Evolutionary conservation across 2,113 vertebrate species (phyloP).

Genomic region (Brachyhypopomus gauderio): DNA sequence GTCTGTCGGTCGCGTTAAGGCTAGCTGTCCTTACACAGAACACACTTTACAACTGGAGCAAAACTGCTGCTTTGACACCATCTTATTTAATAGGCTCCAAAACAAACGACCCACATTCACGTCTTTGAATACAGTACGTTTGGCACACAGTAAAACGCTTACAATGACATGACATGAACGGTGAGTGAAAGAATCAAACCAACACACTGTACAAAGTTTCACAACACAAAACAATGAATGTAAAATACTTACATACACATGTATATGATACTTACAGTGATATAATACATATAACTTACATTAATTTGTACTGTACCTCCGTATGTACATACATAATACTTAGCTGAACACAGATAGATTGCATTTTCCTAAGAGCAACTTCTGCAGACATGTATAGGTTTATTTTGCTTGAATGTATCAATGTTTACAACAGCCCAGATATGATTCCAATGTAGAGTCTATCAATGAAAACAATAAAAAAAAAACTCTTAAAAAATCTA

Average conservation of each 20-base stretch:
- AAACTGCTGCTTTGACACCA: constrained; percentile 72
- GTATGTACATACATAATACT: constrained; percentile 72
- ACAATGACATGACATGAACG: constrained; percentile 82
- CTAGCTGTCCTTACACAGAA: too few species aligned
- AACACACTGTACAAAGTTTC: constrained; percentile 83
- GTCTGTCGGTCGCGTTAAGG: not conserved
- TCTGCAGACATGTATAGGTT: constrained; percentile 67
- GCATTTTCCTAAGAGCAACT: constrained; percentile 85
- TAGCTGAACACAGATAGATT: constrained; percentile 76
- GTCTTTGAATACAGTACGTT: constrained; percentile 98
- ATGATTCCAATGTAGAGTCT: constrained; percentile 62
- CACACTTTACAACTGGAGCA: constrained; percentile 6
- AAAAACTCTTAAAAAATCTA: not conserved
- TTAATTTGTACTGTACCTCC: constrained; percentile 56
- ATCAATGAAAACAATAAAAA: constrained; percentile 5
- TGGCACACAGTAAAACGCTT: constrained; percentile 89
- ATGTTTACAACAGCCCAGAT: constrained; percentile 60
- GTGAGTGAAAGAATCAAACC: constrained; percentile 30
- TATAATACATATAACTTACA: constrained; percentile 61
- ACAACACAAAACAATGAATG: constrained; percentile 75
- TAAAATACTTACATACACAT: constrained; percentile 51
- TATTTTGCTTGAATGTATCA: constrained; percentile 46
- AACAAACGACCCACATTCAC: constrained; percentile 94
- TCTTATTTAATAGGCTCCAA: constrained; percentile 91
- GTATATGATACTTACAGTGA: constrained; percentile 56